These are phyloP conservation scores for Halichoeres trimaculatus DNA, from an alignment of 2,113 vertebrate genomes.

Conservation along the genomic window DNA sequence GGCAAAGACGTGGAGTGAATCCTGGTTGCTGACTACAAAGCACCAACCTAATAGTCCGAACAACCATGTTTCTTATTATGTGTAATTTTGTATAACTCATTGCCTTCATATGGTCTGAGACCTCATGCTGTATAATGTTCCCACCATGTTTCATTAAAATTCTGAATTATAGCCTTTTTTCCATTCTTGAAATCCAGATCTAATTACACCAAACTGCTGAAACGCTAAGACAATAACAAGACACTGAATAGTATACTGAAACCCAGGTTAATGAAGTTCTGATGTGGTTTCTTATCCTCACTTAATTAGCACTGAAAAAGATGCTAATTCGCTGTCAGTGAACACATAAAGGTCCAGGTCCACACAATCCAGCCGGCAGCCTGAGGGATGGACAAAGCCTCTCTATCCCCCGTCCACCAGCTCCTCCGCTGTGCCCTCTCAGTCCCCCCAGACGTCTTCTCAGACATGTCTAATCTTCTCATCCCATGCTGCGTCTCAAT, in stretches of 20 bases:
- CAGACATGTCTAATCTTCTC: slow-evolving; percentile 68
- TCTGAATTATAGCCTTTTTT: background rate
- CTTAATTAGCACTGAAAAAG: background rate
- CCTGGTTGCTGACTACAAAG: no score
- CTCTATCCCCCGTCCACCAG: background rate
- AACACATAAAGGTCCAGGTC: slow-evolving; percentile 7
- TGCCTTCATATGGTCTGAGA: background rate
- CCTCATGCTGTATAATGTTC: no score
- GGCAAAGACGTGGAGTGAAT: no score
- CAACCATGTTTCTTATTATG: no score
- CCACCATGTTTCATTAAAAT: background rate
- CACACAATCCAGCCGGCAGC: slow-evolving; percentile 6
- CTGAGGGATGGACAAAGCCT: background rate
- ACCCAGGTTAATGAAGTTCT: slow-evolving; percentile 4
- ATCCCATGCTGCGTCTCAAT: slow-evolving; percentile 49
- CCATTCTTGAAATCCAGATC: background rate
- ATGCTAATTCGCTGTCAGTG: background rate
- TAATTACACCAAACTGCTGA: background rate
- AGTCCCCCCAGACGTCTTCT: slow-evolving; percentile 18
- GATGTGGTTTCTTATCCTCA: background rate
- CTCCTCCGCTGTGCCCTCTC: slow-evolving; percentile 8
- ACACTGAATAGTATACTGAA: background rate
- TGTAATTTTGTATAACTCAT: background rate
- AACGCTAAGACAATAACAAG: background rate
- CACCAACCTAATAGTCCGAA: no score